phyloP scores from a whole-genome alignment of 2,113 vertebrate species.

The Emydura subglobosa region DNA sequence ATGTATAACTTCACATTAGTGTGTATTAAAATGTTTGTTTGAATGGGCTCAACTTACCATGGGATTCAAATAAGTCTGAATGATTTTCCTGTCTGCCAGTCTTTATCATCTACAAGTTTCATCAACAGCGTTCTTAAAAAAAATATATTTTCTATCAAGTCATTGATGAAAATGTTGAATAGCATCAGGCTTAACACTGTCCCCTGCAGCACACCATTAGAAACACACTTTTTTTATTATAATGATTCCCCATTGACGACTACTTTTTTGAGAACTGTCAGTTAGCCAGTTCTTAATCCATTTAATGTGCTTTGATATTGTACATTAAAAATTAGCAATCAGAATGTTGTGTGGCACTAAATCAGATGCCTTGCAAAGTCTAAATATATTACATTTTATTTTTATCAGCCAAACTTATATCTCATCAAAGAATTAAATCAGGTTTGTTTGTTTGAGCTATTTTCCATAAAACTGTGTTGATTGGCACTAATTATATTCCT shows the following conservation, averaged over 20 bases:
- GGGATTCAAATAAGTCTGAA: background rate
- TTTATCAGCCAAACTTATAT: background rate
- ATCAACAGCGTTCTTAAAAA: background rate
- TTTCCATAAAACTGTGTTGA: background rate
- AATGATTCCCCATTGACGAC: background rate
- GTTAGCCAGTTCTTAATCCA: background rate
- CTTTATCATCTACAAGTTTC: background rate
- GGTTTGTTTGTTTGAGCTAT: background rate
- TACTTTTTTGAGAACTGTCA: background rate
- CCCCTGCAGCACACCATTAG: background rate
- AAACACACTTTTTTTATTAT: background rate
- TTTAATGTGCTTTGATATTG: background rate
- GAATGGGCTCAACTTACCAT: background rate
- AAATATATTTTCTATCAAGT: background rate
- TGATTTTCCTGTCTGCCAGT: background rate
- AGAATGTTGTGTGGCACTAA: background rate
- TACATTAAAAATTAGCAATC: background rate
- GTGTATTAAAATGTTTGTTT: background rate
- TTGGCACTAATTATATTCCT: background rate
- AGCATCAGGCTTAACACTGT: background rate
- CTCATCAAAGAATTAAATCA: background rate
- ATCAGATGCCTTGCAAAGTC: background rate
- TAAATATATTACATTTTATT: background rate
- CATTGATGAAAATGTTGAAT: background rate
- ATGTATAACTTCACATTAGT: background rate